Conservation (phyloP, 1,140 invertebrate species). For the Asobara japonica region DNA sequence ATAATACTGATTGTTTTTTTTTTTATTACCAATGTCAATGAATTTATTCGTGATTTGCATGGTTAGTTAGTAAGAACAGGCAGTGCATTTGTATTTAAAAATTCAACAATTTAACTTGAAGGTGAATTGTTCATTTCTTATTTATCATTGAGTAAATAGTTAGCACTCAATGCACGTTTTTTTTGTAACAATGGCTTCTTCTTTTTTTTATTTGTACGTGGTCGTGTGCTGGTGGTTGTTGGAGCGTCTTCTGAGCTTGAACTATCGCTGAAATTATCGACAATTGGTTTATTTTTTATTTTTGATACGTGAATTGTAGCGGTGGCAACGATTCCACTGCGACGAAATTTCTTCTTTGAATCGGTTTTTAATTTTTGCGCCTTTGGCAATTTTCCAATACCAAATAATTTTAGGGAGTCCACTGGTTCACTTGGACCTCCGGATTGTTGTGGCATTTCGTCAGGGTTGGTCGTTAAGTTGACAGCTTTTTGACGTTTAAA, state of each 20-base stretch:
- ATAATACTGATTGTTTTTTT: neutral
- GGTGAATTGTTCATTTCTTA: neutral
- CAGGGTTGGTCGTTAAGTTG: slow-evolving; percentile 27
- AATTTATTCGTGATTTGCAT: slow-evolving; percentile 4
- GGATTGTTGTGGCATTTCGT: slow-evolving; percentile 3
- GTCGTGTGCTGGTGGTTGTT: neutral
- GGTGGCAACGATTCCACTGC: slow-evolving; percentile 64
- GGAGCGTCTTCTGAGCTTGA: slow-evolving; percentile 65
- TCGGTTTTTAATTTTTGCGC: slow-evolving; percentile 52
- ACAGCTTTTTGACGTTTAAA: slow-evolving; percentile 50
- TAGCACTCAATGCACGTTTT: slow-evolving; percentile 20
- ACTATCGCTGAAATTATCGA: slow-evolving; percentile 59
- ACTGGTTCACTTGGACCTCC: slow-evolving; percentile 32
- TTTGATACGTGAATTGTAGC: slow-evolving; percentile 64
- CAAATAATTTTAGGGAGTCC: slow-evolving; percentile 55
- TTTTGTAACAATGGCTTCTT: neutral
- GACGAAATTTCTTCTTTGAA: slow-evolving; percentile 67
- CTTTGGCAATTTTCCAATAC: slow-evolving; percentile 54
- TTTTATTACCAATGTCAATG: neutral
- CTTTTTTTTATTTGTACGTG: slow-evolving; percentile 8
- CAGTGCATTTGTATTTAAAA: neutral
- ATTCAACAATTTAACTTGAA: neutral
- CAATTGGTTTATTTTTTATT: slow-evolving; percentile 47
- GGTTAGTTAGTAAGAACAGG: neutral
- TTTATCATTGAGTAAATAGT: slow-evolving; percentile 17